Base-by-base conservation (phyloP, 2,888 invertebrate genomes). In the Diplolepis rosae region DNA sequence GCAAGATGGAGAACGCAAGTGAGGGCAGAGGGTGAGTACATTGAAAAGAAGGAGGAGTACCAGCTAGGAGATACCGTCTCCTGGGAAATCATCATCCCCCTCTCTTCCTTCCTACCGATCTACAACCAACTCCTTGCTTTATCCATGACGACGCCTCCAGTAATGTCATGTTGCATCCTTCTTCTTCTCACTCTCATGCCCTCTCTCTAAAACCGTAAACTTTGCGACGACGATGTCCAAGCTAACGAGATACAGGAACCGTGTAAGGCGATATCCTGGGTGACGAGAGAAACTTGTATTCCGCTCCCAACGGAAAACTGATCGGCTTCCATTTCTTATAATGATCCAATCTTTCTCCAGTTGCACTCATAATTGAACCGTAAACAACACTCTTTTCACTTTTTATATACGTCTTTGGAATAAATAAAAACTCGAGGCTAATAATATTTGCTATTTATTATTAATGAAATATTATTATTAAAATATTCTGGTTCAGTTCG, bases 41-140 rank as follows among this genome's bases (percentile, higher is more conserved):
- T 24, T 61, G 35, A 61, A 24, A 35, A 56, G 56, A 45, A 11
- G 69, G 50, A 27, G 50, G 50, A 66, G 52, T 18, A 54, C 30
- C 11, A 24, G 70, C 42, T 45, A 71, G 75, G 39, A 65, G 28
- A 73, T 68, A 54, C 50, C 15, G 72, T 42, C 76, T 72, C 77
- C 67, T 68, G 75, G 77, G 77, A 77, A 77, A 77, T 77, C 77
- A 77, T 77, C 51, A 68, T 71, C 69, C 74, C 74, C 74, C 71
- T 74, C 61, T 51, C 70, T 66, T 45, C 70, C 74, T 71, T n/a
- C 24, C 22, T 7, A n/a, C 24, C 24, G 61, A 39, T 39, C 13
- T 13, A 24, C 27, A 39, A 39, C 61, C 24, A 61, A 61, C 61
- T 61, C 27, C 61, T 61, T 39, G 61, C 61, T 61, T 61, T 61